Base-by-base conservation (phyloP, 2,797 vertebrate species). In the Clarias platycephalus region DNA sequence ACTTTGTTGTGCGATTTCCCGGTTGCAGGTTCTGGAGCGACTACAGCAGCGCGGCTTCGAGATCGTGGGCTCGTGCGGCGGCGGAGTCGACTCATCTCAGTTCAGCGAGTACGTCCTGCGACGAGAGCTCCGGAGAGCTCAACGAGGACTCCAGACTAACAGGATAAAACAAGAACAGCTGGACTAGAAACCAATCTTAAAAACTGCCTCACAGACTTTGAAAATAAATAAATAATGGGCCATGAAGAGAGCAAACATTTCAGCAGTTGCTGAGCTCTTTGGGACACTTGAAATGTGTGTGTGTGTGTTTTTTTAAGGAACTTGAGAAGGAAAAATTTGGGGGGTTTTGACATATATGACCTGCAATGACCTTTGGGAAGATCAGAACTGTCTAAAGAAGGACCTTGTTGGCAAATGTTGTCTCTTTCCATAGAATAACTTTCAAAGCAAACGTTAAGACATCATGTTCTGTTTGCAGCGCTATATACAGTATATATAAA, bases 121-220 rank as follows among this genome's bases (percentile, higher is more conserved):
- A 90, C 95, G 98, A 93, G 97, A 99, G 92, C 95, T 98, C 93
- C 96, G 97, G 94, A 95, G 97, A 94, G 90, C 91, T 91, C 97
- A 96, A 90, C 97, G 97, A 80, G 95, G 94, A 44, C 95, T 96
- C 89, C 97, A 97, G 37, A 96, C 97, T 93, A 97, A 98, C 96
- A 96, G 97, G 95, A 99, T 99, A 98, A 99, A 99, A 94, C 97
- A 99, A 90, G 98, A 99, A 91, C 97, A 98, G 93, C 96, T 99
- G 96, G 97, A 99, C 95, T 99, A 95, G 96, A 95, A 86, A 86
- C 91, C 91, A 44, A 76, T 40, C 34, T 31, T 67, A 26, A 4
- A 53, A 80, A 80, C 75, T 72, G 74, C 85, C 71, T 77, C 66
- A 74, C 34, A 70, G 76, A 83, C 85, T 75, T 80, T 28, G 75